These are phyloP conservation scores for Neotragus moschatus DNA, from an alignment of 2,113 vertebrate genomes.

Conservation along the genomic window DNA sequence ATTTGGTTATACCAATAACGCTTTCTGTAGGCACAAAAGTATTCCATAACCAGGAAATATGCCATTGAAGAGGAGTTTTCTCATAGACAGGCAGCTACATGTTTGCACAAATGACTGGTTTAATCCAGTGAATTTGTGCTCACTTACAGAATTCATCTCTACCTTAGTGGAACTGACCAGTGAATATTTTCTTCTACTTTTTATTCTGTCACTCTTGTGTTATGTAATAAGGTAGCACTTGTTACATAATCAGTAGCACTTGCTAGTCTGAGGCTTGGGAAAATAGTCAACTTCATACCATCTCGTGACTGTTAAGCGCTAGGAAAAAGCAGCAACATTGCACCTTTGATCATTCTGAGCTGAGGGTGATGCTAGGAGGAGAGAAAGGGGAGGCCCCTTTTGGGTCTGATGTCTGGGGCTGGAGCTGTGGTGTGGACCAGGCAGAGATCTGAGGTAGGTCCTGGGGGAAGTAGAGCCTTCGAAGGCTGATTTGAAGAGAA, in stretches of 20 bases:
- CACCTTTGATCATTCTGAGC: neutral
- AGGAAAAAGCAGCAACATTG: neutral
- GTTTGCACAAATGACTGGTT: neutral
- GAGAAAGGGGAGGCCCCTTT: neutral
- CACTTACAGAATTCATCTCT: neutral
- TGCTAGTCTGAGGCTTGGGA: neutral
- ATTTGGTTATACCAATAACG: neutral
- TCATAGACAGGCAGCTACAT: neutral
- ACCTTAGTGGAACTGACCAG: neutral
- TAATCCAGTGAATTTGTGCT: neutral
- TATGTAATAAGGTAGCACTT: neutral
- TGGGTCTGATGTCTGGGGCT: neutral
- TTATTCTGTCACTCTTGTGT: neutral
- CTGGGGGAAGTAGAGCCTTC: neutral
- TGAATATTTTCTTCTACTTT: neutral
- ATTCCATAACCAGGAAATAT: neutral
- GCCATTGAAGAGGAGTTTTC: neutral
- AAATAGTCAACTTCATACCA: neutral
- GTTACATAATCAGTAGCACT: neutral
- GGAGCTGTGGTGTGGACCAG: neutral
- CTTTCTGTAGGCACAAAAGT: neutral
- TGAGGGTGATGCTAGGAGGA: neutral
- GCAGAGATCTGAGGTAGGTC: neutral
- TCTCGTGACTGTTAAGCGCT: neutral
- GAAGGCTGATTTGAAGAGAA: neutral